Evolutionary conservation across 2,113 vertebrate species (phyloP).

Genomic region (Harpagus bidentatus): DNA sequence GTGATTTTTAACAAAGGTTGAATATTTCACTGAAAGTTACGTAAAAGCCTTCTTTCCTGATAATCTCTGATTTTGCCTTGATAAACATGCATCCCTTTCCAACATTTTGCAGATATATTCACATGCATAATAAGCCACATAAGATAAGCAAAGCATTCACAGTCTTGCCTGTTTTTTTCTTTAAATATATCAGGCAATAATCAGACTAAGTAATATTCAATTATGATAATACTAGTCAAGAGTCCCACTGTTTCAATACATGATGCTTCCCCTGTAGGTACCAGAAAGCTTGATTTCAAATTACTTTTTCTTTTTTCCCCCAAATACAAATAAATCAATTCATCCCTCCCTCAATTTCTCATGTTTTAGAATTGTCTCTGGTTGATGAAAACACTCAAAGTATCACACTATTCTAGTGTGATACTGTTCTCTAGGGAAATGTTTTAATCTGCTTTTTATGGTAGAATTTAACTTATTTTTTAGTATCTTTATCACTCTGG

Average conservation of each 20-base stretch:
- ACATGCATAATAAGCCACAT: background rate
- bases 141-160: background rate
- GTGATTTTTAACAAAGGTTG: background rate
- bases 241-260: background rate
- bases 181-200: background rate
- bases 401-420: background rate
- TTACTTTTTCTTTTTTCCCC: background rate
- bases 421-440: background rate
- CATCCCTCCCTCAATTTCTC: background rate
- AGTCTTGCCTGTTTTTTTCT: background rate
- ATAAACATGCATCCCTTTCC: background rate
- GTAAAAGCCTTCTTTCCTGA: background rate
- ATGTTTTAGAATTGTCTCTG: background rate
- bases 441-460: constrained; percentile 3
- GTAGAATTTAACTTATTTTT: background rate
- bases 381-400: background rate
- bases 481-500: background rate
- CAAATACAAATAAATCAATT: background rate
- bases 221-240: background rate
- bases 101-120: background rate
- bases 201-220: background rate
- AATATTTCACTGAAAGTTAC: background rate
- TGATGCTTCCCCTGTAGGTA: background rate
- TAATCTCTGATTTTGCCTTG: background rate
- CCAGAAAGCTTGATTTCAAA: background rate